A percentile compares a stretch with the other conserved stretches of the same genome.
These are phyloP conservation scores for Toxonevra muliebris DNA, from an alignment of 2,888 invertebrate species.

Conservation along the genomic window DNA sequence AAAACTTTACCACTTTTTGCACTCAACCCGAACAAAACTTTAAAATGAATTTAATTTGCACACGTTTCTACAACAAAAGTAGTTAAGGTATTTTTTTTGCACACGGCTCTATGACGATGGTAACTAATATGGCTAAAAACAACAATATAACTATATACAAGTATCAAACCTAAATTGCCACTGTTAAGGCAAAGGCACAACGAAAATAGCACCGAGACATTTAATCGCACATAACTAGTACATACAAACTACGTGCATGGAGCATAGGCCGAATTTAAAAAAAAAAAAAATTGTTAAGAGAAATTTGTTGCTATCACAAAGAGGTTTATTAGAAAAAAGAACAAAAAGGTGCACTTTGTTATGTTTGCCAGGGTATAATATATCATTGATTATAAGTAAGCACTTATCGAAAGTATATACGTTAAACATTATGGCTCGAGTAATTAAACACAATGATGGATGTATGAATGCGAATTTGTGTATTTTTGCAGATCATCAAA, in stretches of 20 bases:
- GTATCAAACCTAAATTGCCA: constrained; percentile 26
- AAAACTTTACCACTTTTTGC: constrained; percentile 32
- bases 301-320: not conserved
- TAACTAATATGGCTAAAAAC: constrained; percentile 1
- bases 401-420: too few species aligned
- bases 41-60: constrained; percentile 30
- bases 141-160: constrained; percentile 6
- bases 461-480: too few species aligned
- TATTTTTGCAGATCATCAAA: too few species aligned
- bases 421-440: too few species aligned
- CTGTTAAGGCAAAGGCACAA: constrained; percentile 20
- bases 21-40: constrained; percentile 25
- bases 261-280: not conserved
- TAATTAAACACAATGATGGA: too few species aligned
- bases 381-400: too few species aligned
- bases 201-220: constrained; percentile 11
- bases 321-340: too few species aligned
- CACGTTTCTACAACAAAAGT: constrained; percentile 20
- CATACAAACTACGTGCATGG: not conserved
- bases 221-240: not conserved
- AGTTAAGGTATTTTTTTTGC: constrained; percentile 30
- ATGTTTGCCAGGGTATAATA: too few species aligned
- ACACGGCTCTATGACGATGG: constrained; percentile 16
- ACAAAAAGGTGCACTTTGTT: too few species aligned
- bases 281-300: not conserved